phyloP scores from a whole-genome alignment of 2,113 vertebrate species.

The Cepphus grylle region DNA sequence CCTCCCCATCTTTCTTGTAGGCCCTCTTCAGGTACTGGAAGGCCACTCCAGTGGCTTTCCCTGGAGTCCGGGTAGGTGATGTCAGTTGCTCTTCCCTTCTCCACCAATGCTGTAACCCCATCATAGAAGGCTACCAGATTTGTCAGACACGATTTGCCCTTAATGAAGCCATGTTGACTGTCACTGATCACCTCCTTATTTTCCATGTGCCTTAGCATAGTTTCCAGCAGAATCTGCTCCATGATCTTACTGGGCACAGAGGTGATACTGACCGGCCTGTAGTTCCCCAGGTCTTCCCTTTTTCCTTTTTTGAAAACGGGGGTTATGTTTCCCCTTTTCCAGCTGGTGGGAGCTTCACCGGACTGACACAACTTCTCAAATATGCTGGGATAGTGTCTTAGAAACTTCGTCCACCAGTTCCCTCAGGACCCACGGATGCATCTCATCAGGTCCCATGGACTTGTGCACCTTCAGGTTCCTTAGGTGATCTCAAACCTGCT shows the following conservation, averaged over 20 bases:
- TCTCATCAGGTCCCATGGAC: neutral
- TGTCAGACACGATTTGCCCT: neutral
- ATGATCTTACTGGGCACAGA: neutral
- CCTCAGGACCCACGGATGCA: neutral
- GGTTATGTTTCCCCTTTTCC: neutral
- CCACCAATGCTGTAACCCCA: neutral
- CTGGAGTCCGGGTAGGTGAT: neutral
- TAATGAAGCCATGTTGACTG: neutral
- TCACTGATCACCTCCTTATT: neutral
- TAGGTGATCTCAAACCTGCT: neutral
- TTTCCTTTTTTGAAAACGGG: neutral
- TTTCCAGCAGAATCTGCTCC: neutral
- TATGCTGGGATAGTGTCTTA: neutral
- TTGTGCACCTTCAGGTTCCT: neutral
- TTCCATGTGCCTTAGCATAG: neutral
- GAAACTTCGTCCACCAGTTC: neutral
- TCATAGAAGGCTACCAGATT: neutral
- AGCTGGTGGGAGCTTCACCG: neutral
- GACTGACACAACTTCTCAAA: neutral
- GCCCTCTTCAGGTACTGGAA: neutral
- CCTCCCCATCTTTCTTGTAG: neutral
- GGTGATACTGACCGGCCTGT: neutral
- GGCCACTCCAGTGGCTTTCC: neutral
- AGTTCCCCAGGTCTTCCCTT: neutral
- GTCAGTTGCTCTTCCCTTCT: neutral